phyloP scores from a whole-genome alignment of 53 echinoderm and acorn worm genomes.

The Patiria pectinifera region DNA sequence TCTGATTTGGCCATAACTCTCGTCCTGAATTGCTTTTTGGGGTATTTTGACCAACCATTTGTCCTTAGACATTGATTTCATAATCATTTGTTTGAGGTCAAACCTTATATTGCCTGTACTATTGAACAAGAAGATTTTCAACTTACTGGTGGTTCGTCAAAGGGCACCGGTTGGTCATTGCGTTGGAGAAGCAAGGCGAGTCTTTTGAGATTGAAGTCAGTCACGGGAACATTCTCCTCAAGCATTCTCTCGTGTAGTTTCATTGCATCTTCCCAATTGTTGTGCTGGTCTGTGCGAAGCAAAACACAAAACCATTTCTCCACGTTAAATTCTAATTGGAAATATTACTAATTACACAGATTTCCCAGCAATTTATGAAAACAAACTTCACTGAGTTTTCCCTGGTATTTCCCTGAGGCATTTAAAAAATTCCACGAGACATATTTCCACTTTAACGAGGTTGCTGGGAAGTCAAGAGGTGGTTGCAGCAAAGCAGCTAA shows the following conservation, averaged over 20 bases:
- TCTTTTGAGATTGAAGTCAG: slow-evolving; percentile 84
- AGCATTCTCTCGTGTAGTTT: slow-evolving; percentile 71
- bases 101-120: no score
- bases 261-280: slow-evolving; percentile 75
- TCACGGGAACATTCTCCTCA: slow-evolving; percentile 68
- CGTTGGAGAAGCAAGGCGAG: slow-evolving; percentile 78
- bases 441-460: not conserved
- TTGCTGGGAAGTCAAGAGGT: not conserved
- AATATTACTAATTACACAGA: not conserved
- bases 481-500: no score
- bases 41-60: no score
- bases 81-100: no score
- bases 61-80: no score
- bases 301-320: not conserved
- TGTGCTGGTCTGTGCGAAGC: slow-evolving; percentile 66
- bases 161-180: slow-evolving; percentile 77
- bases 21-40: no score
- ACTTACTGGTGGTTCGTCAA: slow-evolving; percentile 91
- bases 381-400: no score
- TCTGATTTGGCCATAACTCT: no score
- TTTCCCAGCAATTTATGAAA: no score
- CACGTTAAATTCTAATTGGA: not conserved
- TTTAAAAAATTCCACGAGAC: no score
- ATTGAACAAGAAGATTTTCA: not conserved
- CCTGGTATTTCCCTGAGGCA: no score